Evolutionary conservation across 1,140 invertebrate species (phyloP).

Genomic region (Cotesia glomerata): DNA sequence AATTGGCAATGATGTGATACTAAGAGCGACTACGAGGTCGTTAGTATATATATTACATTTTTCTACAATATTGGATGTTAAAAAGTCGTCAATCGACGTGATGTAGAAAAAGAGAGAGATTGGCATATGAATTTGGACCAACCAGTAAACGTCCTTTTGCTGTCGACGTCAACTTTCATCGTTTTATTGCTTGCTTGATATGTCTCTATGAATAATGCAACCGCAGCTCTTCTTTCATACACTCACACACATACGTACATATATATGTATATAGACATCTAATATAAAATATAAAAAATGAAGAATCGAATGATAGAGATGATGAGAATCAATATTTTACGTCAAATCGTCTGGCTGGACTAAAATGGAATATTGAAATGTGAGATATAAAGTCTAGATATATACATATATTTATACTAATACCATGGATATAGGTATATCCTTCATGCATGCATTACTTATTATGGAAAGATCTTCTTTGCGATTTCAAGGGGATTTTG

Average conservation of each 20-base stretch:
- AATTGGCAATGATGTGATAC: no score
- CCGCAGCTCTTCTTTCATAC: not conserved
- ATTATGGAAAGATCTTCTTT: not conserved
- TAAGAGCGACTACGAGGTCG: no score
- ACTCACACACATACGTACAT: no score
- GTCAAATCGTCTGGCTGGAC: not conserved
- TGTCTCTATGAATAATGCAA: not conserved
- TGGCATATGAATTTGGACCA: not conserved
- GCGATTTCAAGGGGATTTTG: not conserved
- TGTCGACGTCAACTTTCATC: conserved; percentile 1
- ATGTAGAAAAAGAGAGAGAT: no score
- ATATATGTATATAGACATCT: no score
- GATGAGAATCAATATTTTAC: not conserved
- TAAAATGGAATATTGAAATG: conserved; percentile 1
- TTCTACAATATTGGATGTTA: no score
- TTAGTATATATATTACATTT: no score
- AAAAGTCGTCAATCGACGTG: no score
- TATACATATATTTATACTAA: not conserved
- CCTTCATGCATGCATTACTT: not conserved
- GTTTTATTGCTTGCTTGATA: conserved; percentile 1
- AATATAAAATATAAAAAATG: not conserved
- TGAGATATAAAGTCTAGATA: not conserved
- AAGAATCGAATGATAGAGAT: not conserved
- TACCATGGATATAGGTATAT: not conserved
- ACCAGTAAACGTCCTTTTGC: not conserved